phyloP scores from a whole-genome alignment of 2,113 vertebrate genomes.

The Kryptolebias marmoratus region DNA sequence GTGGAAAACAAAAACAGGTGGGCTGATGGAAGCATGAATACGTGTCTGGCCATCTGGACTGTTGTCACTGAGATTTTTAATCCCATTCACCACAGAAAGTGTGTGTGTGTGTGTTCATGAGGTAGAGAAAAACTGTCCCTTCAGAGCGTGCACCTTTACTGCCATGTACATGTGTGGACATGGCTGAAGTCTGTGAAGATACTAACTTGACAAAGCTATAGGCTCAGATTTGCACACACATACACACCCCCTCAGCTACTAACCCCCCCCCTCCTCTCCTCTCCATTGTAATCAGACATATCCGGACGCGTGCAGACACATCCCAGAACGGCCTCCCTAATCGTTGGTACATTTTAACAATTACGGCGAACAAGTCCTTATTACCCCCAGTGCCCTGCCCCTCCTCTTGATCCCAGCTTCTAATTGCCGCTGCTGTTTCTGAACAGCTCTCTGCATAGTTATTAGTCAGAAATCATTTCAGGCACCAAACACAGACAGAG shows the following conservation, averaged over 20 bases:
- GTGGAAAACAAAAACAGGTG: constrained; percentile 67
- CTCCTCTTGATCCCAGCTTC: constrained; percentile 68
- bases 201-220: constrained; percentile 30
- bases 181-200: constrained; percentile 41
- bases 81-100: constrained; percentile 67
- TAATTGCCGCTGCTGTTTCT: constrained; percentile 75
- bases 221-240: constrained; percentile 8
- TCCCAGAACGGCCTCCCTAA: constrained; percentile 72
- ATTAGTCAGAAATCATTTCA: constrained; percentile 70
- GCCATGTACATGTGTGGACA: constrained; percentile 21
- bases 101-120: constrained; percentile 14
- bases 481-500: constrained; percentile 34
- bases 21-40: constrained; percentile 74
- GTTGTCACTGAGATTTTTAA: constrained; percentile 72
- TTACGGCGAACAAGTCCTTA: constrained; percentile 78
- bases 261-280: neutral
- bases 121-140: constrained; percentile 41
- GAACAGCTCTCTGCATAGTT: constrained; percentile 72
- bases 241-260: constrained; percentile 18
- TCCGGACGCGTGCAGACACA: constrained; percentile 58
- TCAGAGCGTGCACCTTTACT: constrained; percentile 20
- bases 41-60: constrained; percentile 78
- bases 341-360: constrained; percentile 77
- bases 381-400: constrained; percentile 76
- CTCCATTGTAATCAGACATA: constrained; percentile 58